Base-by-base conservation (phyloP, 92 coral and sea anemone species). In the Chrysogorgia sp. region DNA sequence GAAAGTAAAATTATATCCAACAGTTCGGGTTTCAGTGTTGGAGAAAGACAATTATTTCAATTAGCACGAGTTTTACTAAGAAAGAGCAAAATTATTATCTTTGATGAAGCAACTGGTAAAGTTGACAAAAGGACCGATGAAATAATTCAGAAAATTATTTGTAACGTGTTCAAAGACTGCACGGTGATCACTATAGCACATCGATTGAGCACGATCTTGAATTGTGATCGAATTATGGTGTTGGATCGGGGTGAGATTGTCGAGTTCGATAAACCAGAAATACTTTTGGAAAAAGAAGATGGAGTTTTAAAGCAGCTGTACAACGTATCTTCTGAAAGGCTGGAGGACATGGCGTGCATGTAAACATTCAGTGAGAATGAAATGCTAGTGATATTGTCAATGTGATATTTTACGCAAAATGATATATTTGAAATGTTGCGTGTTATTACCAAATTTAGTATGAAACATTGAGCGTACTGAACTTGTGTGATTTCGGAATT, bases 21-120 rank as follows among this genome's bases (percentile, higher is more conserved):
- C 7, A 32, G 31, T 14, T 22, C 67, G 33, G 33, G 33, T 26
- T 60, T 60, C 34, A 60, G 67, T 29, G 34, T 60, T 7, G 67
- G 67, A 14, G 67, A 60, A 60, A 20, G 34, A 25, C 67, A 60
- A 31, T 7, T 60, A 7, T 26, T 60, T 2, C 30, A 60, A 9
- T 29, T 60, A 7, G 33, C 67, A 22, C 17, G 30, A 7, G 33
- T 60, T 25, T 60, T 25, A 31, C 33, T 22, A 32, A 15, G 24
- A 60, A 60, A 60, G 19, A 60, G 12, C 34, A 60, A 60, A 25
- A 60, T 60, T 60, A 29, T 60, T 22, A 17, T 60, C 17, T 60
- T 60, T 8, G 67, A 60, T 29, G 67, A 60, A 60, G 67, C 67
- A 14, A 60, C 30, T 22, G 67, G 34, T 22, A 60, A 60, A 32